Evolutionary conservation across 2,797 vertebrate genomes (phyloP).

Genomic region (Tokudaia tokunoshimensis): DNA sequence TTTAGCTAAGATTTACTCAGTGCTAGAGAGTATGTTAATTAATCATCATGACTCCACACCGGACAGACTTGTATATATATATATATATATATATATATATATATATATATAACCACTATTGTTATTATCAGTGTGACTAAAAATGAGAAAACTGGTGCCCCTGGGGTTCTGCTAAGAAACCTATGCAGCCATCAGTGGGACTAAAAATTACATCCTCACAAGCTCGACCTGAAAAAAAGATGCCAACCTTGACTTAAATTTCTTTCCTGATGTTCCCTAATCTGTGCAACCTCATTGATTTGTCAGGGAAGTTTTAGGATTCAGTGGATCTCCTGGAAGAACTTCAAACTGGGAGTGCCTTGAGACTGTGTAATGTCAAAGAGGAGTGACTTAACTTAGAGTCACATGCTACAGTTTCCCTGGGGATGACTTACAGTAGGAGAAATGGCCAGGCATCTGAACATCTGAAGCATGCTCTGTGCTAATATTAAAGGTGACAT

Average conservation of each 20-base stretch:
- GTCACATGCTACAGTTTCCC: constrained; percentile 8
- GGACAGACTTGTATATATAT: not conserved
- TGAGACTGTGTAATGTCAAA: not conserved
- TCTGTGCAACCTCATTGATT: not conserved
- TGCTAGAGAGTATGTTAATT: not conserved
- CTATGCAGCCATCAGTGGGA: not conserved
- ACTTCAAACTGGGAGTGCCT: not conserved
- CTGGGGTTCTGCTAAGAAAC: not conserved
- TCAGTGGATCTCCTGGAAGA: constrained; percentile 44
- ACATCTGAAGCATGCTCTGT: constrained; percentile 13
- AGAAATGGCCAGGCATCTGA: constrained; percentile 29
- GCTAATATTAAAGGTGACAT: not conserved
- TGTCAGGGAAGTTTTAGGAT: constrained; percentile 33
- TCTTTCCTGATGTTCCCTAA: not conserved
- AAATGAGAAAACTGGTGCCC: not conserved
- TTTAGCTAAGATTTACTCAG: not conserved
- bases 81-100: not conserved
- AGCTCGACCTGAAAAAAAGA: not conserved
- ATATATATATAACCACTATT: too few relatives aligned
- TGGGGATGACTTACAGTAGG: not conserved
- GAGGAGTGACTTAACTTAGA: constrained; percentile 32
- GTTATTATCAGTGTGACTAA: not conserved
- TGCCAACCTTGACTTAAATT: not conserved
- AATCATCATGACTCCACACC: not conserved
- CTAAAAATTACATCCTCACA: not conserved